phyloP scores from a whole-genome alignment of 2,113 vertebrate species.

The Catagonus wagneri region DNA sequence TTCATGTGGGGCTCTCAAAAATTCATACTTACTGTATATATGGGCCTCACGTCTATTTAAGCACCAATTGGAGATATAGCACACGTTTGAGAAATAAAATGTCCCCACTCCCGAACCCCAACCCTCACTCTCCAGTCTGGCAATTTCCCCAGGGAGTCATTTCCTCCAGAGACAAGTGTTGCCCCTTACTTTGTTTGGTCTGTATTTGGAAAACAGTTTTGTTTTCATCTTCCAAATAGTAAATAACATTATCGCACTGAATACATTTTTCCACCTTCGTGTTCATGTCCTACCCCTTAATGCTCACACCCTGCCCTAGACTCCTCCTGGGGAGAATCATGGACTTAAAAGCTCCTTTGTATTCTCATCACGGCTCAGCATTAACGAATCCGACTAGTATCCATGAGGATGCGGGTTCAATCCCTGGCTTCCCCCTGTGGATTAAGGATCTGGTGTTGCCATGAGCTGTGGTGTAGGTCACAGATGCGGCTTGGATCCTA shows the following conservation, averaged over 20 bases:
- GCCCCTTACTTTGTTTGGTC: not conserved
- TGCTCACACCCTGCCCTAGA: not conserved
- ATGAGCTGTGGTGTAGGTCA: too few species aligned
- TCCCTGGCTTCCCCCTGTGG: too few species aligned
- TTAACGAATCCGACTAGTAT: too few species aligned
- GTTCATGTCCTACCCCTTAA: too few species aligned
- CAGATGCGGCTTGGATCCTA: too few species aligned
- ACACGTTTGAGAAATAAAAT: not conserved
- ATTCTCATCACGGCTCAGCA: not conserved
- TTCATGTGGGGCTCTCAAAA: not conserved
- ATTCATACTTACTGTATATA: not conserved
- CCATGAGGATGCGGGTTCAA: too few species aligned
- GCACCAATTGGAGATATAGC: not conserved
- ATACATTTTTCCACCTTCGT: not conserved
- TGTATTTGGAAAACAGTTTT: not conserved
- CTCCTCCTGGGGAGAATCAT: not conserved
- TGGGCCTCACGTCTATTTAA: not conserved
- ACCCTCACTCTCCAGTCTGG: not conserved
- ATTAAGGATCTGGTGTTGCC: too few species aligned
- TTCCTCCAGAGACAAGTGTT: not conserved
- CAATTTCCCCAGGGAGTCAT: not conserved
- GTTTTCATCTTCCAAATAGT: not conserved
- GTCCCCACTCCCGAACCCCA: too few species aligned
- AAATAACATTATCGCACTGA: not conserved
- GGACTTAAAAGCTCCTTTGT: not conserved